These are phyloP conservation scores for Sepioteuthis lessoniana DNA, from an alignment of 2,888 invertebrate genomes.

Conservation along the genomic window DNA sequence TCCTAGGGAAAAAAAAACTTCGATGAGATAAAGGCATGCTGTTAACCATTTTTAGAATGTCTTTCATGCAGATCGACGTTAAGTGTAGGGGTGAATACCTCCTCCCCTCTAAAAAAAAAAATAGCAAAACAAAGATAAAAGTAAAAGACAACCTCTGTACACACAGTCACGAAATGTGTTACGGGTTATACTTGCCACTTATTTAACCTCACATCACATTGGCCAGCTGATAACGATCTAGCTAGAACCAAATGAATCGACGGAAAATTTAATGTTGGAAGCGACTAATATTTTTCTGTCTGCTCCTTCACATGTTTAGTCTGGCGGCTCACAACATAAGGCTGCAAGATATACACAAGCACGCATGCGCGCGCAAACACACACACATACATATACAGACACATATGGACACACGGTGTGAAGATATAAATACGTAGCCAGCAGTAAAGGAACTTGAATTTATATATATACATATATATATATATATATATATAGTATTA, in stretches of 20 bases:
- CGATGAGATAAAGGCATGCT: not conserved
- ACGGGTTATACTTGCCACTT: not conserved
- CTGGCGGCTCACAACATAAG: not conserved
- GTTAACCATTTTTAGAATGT: constrained; percentile 7
- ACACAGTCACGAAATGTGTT: too few relatives aligned
- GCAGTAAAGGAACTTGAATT: too few relatives aligned
- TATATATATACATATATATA: too few relatives aligned
- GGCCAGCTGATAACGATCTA: constrained; percentile 39
- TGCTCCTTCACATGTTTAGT: constrained; percentile 40
- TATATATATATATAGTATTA: too few relatives aligned
- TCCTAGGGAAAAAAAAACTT: not conserved
- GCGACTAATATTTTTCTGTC: constrained; percentile 15
- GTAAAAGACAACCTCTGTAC: too few relatives aligned
- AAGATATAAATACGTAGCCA: too few relatives aligned
- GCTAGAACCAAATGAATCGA: not conserved
- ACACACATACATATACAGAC: not conserved
- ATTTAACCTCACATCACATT: not conserved
- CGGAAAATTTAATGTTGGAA: constrained; percentile 25
- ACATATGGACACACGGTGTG: too few relatives aligned
- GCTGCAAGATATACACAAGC: not conserved
- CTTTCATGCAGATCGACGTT: not conserved
- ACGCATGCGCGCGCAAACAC: not conserved
- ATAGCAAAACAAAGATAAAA: too few relatives aligned
- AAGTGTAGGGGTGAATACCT: too few relatives aligned
- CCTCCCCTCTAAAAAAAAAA: too few relatives aligned